Evolutionary conservation across 2,888 invertebrate species (phyloP), one percentile per base, ranked within the genome.

Genomic region (Cerastoderma edule): DNA sequence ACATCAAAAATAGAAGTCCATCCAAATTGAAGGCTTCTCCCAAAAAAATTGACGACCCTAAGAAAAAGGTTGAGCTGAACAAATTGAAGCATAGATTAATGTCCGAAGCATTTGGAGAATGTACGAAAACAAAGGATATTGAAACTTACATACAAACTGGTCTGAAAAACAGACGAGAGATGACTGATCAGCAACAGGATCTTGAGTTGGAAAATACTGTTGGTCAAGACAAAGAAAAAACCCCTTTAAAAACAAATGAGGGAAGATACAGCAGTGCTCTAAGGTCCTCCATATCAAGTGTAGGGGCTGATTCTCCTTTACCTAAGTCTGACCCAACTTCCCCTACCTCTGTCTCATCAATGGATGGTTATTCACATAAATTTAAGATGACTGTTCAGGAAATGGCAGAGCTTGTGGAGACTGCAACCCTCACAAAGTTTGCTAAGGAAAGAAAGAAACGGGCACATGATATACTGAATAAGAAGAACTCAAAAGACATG

Each of bases 341-440:
- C 3, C 77, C 77, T 5, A 68, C 70, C 0, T 78, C 77, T 8
- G 16, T 68, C n/a, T 60, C 44, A 22, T 72, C 72, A n/a, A 44
- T 22, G 22, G 77, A 78, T 64, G 72, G 77, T 22, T 78, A 73
- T 32, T 73, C 70, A n/a, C 53, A 39, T 35, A 78, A 78, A 48
- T 78, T 73, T 46, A 80, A 72, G 69, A 80, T 80, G 80, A 74
- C 80, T 32, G 80, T 77, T 6, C 70, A 77, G 63, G 80, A 80
- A 48, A 80, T 80, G 80, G 80, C 74, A 54, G 76, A 80, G 48
- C 66, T 80, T 5, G 80, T 80, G 0, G 80, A 77, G 48, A 70
- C 60, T 33, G 77, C 80, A 5, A 77, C 72, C 33, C 56, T 80
- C 10, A 74, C 69, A 22, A 80, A 80, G 35, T 80, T 80, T 77